Conservation (phyloP, 2,888 invertebrate species). For the Limnephilus auricula region DNA sequence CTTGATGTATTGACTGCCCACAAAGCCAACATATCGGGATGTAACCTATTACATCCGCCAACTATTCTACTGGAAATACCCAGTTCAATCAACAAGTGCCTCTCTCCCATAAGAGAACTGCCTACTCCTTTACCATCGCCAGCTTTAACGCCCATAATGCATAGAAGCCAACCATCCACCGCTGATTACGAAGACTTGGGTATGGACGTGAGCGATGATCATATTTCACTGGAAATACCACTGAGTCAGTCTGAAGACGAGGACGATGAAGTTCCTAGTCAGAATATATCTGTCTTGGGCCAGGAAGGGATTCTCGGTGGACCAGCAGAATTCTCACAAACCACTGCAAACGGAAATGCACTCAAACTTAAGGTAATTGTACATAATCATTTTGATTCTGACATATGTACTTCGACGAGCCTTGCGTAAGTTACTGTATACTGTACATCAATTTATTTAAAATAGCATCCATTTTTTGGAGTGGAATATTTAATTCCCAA, state of each 20-base stretch:
- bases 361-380: conserved; percentile 59
- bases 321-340: conserved; percentile 44
- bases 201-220: conserved; percentile 73
- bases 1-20: conserved; percentile 84
- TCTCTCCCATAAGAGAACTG: conserved; percentile 88
- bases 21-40: conserved; percentile 76
- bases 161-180: conserved; percentile 72
- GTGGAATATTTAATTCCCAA: too few species aligned
- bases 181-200: conserved; percentile 74
- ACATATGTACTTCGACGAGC: neutral
- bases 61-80: conserved; percentile 88
- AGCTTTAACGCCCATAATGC: conserved; percentile 80
- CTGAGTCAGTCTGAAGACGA: conserved; percentile 70
- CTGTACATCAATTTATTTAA: neutral
- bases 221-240: conserved; percentile 73
- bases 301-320: conserved; percentile 70
- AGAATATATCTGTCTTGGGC: conserved; percentile 72
- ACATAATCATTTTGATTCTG: neutral
- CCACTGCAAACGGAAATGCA: conserved; percentile 53
- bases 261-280: conserved; percentile 70
- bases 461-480: neutral
- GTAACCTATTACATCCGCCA: conserved; percentile 84
- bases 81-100: conserved; percentile 84
- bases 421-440: neutral
- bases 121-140: conserved; percentile 85